Evolutionary conservation across 2,888 invertebrate species (phyloP).

Genomic region (Dioctria linearis): DNA sequence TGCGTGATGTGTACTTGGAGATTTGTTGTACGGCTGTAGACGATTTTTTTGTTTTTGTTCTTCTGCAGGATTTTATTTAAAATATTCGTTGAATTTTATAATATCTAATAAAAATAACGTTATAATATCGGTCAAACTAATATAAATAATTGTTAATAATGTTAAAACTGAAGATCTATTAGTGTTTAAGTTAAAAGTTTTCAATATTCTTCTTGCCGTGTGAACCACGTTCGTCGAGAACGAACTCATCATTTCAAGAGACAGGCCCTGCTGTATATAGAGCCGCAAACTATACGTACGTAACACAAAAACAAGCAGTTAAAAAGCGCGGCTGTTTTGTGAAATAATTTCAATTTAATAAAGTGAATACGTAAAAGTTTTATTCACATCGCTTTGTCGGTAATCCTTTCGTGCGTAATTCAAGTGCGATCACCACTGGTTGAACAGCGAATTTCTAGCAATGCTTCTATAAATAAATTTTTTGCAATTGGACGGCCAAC

Average conservation of each 20-base stretch:
- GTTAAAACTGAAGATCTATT: not conserved
- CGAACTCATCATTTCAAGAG: not conserved
- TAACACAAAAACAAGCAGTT: conserved; percentile 14
- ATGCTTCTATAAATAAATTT: conserved; percentile 50
- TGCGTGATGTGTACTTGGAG: conserved; percentile 54
- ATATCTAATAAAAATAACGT: not conserved
- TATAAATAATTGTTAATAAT: not conserved
- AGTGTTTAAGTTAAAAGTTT: not conserved
- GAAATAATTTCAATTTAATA: conserved; percentile 5
- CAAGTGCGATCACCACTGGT: conserved; percentile 34
- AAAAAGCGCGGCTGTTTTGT: not conserved
- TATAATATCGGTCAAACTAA: not conserved
- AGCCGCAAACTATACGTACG: not conserved
- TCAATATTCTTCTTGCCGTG: not conserved
- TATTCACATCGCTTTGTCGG: not conserved
- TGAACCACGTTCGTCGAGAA: conserved; percentile 17
- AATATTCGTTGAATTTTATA: not conserved
- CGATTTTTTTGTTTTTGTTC: conserved; percentile 51
- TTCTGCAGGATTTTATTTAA: conserved; percentile 37
- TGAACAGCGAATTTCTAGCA: conserved; percentile 18
- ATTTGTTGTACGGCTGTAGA: conserved; percentile 52
- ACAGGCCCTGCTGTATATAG: not conserved
- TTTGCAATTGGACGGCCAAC: conserved; percentile 45
- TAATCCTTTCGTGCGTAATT: conserved; percentile 26
- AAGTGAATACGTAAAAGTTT: not conserved